A percentile compares a stretch with the other conserved stretches of the same genome.
These are phyloP conservation scores for Chiloscyllium plagiosum DNA, from an alignment of 2,113 vertebrate species.

Conservation along the genomic window DNA sequence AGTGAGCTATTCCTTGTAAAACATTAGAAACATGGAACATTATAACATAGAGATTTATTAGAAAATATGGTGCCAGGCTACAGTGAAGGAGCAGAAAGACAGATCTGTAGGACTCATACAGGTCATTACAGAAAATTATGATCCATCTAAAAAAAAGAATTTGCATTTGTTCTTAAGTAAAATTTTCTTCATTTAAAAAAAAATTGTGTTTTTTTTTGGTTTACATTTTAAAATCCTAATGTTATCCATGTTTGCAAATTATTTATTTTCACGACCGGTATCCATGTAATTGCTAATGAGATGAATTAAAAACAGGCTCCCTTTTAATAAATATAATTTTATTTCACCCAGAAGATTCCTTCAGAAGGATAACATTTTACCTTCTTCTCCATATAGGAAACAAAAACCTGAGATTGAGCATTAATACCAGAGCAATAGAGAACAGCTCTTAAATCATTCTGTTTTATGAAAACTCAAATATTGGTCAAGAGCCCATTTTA, in stretches of 20 bases:
- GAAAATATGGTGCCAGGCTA: not conserved
- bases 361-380: not conserved
- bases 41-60: not conserved
- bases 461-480: not conserved
- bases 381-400: not conserved
- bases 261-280: not conserved
- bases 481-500: no score
- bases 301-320: not conserved
- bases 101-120: not conserved
- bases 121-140: not conserved
- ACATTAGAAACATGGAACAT: not conserved
- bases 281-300: not conserved
- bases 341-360: not conserved
- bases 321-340: not conserved
- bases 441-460: not conserved
- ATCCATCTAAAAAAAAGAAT: not conserved
- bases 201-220: not conserved
- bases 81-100: not conserved
- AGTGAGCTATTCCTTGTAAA: not conserved
- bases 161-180: not conserved
- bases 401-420: not conserved
- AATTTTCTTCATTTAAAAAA: not conserved
- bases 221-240: not conserved
- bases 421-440: not conserved
- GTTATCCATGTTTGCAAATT: not conserved